Evolutionary conservation across 2,113 vertebrate species (phyloP), one percentile per base, ranked within the genome.

Genomic region (Hypanus sabinus): DNA sequence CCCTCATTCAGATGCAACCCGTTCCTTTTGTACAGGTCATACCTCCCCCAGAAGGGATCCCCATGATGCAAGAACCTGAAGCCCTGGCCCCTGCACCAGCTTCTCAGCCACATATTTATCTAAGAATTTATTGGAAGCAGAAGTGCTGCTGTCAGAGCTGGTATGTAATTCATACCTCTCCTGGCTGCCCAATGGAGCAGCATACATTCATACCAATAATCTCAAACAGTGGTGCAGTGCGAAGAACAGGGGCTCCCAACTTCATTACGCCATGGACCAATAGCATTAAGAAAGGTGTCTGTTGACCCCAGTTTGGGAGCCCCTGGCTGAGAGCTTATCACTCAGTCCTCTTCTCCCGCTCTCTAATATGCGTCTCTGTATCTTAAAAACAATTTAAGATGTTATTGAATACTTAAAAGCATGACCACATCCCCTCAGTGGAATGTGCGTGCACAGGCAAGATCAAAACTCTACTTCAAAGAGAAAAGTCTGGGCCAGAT

Each of bases 381-480:
- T 65, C 85, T 90, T 33, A 36, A 65, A 65, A 65, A 62, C 60
- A 33, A 90, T 60, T 33, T 20, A n/a, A 33, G 65, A 65, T 90
- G 62, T 90, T 90, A 90, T 90, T 62, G 14, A 68, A n/a, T 46
- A 46, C 4, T 46, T 46, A 46, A 1, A 9, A 33, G 33, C 60
- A 68, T 3, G 60, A 36, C 62, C 30, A 90, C n/a, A 65, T 90
- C 65, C 30, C 60, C 60, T 2, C 30, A 20, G 30, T 68, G 85
- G 85, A 90, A 90, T 90, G 85, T 90, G 60, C 85, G 30, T 90
- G 85, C 85, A 14, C 30, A 30, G 30, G 33, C 85, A 90, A 12
- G 18, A 71, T 93, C 22, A 73, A 24, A 73, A 75, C 68, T 14
- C 36, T 36, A 46, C 91, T 73, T 93, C 70, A 93, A 93, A 73